Evolutionary conservation across 2,888 invertebrate species (phyloP).

Genomic region (Auanema sp.): DNA sequence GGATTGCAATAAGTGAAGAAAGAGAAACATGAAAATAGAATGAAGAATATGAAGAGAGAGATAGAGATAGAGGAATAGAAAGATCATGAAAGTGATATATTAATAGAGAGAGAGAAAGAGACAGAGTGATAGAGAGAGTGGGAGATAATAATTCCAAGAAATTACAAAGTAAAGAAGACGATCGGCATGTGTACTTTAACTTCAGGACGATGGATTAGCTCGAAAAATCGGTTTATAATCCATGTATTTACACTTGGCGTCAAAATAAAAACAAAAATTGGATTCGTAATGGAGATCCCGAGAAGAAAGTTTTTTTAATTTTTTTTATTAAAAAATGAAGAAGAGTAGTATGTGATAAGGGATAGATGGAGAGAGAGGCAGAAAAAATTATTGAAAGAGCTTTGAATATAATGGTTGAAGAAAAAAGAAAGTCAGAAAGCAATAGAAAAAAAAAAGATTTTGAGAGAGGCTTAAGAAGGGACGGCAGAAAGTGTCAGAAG

Average conservation of each 20-base stretch:
- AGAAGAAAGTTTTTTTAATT: no score
- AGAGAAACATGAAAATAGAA: background rate
- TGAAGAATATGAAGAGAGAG: background rate
- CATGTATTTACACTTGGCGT: no score
- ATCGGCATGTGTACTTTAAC: no score
- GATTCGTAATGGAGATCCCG: no score
- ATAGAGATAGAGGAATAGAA: conserved; percentile 6
- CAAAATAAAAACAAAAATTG: no score
- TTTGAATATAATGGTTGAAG: background rate
- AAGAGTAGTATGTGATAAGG: background rate
- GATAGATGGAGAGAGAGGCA: background rate
- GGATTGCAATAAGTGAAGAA: background rate
- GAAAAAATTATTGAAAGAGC: background rate
- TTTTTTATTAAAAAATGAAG: no score
- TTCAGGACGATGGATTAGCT: no score
- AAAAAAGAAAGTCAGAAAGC: background rate
- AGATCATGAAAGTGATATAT: no score
- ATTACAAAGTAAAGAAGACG: no score
- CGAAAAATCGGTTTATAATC: no score
- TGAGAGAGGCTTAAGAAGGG: background rate
- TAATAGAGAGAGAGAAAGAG: no score
- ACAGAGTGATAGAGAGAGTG: conserved; percentile 2
- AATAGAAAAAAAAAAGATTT: background rate
- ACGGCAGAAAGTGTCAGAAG: no score
- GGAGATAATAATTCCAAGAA: background rate